Evolutionary conservation across 2,888 invertebrate genomes (phyloP), one percentile per base, ranked within the genome.

Genomic region (Parnassius apollo): DNA sequence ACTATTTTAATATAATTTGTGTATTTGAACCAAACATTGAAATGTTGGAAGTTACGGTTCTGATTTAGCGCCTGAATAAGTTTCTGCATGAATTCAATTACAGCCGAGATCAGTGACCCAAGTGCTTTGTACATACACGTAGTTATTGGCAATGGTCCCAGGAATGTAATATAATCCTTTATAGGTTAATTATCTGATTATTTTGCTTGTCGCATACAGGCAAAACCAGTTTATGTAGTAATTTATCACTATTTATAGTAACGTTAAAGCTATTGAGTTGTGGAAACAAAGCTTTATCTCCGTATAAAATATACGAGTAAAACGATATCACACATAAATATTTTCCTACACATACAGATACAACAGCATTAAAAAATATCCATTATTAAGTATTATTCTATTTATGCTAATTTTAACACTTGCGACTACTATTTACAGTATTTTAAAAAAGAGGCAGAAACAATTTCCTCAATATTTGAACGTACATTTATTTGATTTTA

Each of bases 51-150:
- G 69, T 77, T 82, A 80, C 81, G 77, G 81, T 82, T 75, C 80
- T 78, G 83, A 83, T 86, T 83, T 81, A 83, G 83, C 84, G 84
- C 76, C 81, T 77, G 83, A 81, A 81, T 85, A 83, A 81, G 78
- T 83, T 81, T 76, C 76, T 82, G 81, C 83, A 81, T 81, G 84
- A 80, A 85, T 85, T 84, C 84, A 85, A 85, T 85, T 85, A 82
- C 78, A 68, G 62, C 62, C 61, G 64, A 68, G 75, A 72, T 75
- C 73, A 67, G 65, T 78, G 82, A 81, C 81, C 83, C 70, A 67
- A 63, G 61, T 67, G 68, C 66, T 74, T 75, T 72, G 72, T 78
- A 80, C 80, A 78, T 68, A 66, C 68, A 72, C 67, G 69, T 66
- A 62, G 51, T 60, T 62, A 62, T 66, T 62, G 68, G 70, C 68